phyloP scores from a whole-genome alignment of 2,888 invertebrate species.

The Himalopsyche kuldschensis region DNA sequence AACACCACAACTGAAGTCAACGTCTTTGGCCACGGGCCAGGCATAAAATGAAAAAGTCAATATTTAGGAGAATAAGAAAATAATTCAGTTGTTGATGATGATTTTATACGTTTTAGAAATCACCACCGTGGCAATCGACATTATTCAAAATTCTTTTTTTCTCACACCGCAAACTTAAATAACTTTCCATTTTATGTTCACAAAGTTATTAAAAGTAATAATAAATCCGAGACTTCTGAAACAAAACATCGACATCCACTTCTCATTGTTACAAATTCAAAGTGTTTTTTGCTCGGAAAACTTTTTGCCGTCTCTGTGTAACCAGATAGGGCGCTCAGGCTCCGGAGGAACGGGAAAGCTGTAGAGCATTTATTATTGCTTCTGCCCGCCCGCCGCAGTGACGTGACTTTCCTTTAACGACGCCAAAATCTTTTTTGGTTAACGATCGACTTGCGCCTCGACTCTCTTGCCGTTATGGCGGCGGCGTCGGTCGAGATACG shows the following conservation, averaged over 20 bases:
- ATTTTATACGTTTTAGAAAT: neutral
- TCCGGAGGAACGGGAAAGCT: conserved; percentile 3
- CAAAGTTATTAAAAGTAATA: neutral
- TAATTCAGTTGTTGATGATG: neutral
- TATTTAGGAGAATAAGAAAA: too few relatives aligned
- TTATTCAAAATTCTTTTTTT: neutral
- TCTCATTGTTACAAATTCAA: conserved; percentile 7
- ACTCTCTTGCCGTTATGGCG: conserved; percentile 3
- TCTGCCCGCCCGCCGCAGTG: conserved; percentile 12
- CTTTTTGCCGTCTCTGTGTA: neutral
- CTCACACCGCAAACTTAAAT: neutral
- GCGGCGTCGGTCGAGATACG: neutral
- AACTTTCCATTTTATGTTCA: neutral
- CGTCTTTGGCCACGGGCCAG: too few relatives aligned
- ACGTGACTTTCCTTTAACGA: conserved; percentile 36
- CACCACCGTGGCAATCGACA: neutral
- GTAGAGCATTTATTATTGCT: conserved; percentile 27
- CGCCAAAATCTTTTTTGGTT: conserved; percentile 25
- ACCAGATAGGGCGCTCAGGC: neutral
- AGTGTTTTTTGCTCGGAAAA: conserved; percentile 4
- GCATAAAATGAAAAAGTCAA: too few relatives aligned
- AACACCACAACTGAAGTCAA: too few relatives aligned
- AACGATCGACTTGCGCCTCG: conserved; percentile 20
- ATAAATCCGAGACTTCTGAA: neutral
- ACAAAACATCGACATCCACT: neutral